phyloP scores from a whole-genome alignment of 1,140 invertebrate genomes.

The Centruroides vittatus region DNA sequence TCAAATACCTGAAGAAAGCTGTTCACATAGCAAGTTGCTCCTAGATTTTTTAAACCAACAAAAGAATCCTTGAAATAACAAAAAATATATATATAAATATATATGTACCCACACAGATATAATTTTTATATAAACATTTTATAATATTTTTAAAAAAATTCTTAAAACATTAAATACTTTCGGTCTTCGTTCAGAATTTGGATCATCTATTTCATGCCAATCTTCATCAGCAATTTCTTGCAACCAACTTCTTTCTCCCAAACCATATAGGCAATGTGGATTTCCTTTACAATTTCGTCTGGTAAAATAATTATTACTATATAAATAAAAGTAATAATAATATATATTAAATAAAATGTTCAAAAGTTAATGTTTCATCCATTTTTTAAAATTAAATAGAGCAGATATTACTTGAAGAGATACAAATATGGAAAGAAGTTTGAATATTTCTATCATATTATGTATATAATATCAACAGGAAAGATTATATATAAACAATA shows the following conservation, averaged over 20 bases:
- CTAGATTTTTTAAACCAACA: slow-evolving; percentile 53
- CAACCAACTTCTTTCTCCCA: slow-evolving; percentile 42
- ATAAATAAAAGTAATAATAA: no score
- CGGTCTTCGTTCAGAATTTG: slow-evolving; percentile 31
- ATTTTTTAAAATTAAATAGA: no score
- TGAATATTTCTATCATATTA: no score
- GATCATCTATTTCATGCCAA: slow-evolving; percentile 37
- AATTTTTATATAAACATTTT: neutral
- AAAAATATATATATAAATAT: slow-evolving; percentile 3
- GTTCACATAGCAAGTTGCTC: slow-evolving; percentile 59
- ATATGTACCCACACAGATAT: neutral
- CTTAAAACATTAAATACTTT: slow-evolving; percentile 8
- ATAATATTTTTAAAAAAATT: neutral
- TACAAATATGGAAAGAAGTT: no score
- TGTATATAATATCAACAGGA: no score
- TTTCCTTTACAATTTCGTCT: slow-evolving; percentile 49
- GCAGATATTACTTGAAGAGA: no score
- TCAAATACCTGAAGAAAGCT: slow-evolving; percentile 43
- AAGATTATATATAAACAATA: no score
- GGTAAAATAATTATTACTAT: neutral
- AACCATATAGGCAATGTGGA: slow-evolving; percentile 46
- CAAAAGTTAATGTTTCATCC: no score
- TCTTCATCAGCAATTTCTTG: slow-evolving; percentile 24
- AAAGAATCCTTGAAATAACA: slow-evolving; percentile 22
- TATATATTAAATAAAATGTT: no score